Base-by-base conservation (phyloP, 2,797 vertebrate genomes). In the Rhinatrema bivittatum region DNA sequence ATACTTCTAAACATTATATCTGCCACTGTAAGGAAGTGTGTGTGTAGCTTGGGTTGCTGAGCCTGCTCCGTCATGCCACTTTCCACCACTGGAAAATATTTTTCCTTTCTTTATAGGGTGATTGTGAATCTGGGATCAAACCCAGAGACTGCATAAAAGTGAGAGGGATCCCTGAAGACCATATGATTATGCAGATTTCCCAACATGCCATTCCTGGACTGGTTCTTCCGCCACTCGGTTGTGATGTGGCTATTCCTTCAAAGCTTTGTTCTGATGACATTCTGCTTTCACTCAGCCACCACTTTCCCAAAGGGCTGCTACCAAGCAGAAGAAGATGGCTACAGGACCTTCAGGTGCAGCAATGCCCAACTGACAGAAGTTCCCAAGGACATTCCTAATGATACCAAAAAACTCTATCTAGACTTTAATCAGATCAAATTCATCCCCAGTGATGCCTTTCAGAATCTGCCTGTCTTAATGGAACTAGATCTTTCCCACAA, bases 401-500 rank as follows among this genome's bases (percentile, higher is more conserved):
- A 97, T 78, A 99, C 96, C 14, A 80, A 60, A 7, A 89, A 81
- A 18, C 76, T 98, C 57, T 98, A 92, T 70, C 75, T 99, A 74
- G 95, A 99, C 72, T 93, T 86, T 68, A 99, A 99, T 72, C 80
- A 66, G 18, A 80, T 99, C 50, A 83, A 81, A 1, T 82, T 82
- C 2, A 72, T 98, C 41, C 94, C 94, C 9, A 66, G 70, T 0
- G 85, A 93, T 3, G 91, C 91, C 41, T 98, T 99, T 65, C 76
- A 50, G 33, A 81, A 88, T 47, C 80, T 99, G 62, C 77, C 85
- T 2, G 56, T 87, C 24, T 78, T 99, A 45, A 70, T 86, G 39
- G 93, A 98, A 62, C 74, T 99, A 62, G 95, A 98, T 48, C 81
- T 99, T 41, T 98, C 95, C 4, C 92, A 98, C 64, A 99, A 99